Percentiles rank a stretch among this genome's conserved stretches.
phyloP scores from a whole-genome alignment of 2,113 vertebrate genomes.

The Sinosuthora webbiana region DNA sequence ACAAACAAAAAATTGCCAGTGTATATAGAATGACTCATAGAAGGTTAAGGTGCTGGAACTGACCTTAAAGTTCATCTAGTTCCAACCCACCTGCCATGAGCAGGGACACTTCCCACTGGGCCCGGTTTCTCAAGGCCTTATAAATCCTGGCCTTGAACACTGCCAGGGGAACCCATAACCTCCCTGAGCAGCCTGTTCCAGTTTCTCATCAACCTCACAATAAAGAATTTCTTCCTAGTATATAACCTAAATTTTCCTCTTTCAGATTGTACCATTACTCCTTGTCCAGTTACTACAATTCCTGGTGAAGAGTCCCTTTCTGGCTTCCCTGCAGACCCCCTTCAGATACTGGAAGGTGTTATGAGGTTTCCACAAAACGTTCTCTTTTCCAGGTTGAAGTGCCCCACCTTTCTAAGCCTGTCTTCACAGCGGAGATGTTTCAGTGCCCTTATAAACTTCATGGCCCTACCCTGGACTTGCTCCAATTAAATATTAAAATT shows the following conservation, averaged over 20 bases:
- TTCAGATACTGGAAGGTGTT: not conserved
- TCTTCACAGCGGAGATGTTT: not conserved
- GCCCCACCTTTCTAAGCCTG: not conserved
- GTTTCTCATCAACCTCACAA: not conserved
- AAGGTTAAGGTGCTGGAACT: rapidly evolving
- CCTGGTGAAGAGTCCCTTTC: not conserved
- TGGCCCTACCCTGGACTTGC: not conserved
- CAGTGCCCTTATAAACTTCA: not conserved
- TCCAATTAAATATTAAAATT: not conserved
- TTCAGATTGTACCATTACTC: not conserved
- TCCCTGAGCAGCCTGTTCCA: not conserved
- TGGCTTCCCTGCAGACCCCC: not conserved
- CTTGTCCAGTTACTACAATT: not conserved
- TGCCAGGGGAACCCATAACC: not conserved
- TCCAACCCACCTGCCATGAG: not conserved
- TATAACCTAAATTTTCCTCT: not conserved
- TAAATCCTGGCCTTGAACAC: not conserved
- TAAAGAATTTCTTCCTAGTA: not conserved
- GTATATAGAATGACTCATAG: not conserved
- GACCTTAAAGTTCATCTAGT: not conserved
- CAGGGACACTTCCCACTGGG: not conserved
- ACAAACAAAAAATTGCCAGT: not conserved
- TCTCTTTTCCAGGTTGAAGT: not conserved
- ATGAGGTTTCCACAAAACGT: not conserved
- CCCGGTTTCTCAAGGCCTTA: not conserved